Evolutionary conservation across 2,888 invertebrate species (phyloP).

Genomic region (Allygus modestus): DNA sequence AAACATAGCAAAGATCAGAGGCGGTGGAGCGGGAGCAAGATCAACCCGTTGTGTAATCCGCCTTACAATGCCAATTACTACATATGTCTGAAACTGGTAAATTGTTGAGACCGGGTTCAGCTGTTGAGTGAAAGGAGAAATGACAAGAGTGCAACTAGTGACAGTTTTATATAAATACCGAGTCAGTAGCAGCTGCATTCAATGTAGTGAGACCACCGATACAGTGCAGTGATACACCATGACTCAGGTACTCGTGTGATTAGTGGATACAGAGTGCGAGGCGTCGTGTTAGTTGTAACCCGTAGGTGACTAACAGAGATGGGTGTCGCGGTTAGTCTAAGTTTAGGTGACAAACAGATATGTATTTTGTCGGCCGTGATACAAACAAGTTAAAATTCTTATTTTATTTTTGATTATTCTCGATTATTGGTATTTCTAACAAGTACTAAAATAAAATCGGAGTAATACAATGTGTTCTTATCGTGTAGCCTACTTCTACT

Average conservation of each 20-base stretch:
- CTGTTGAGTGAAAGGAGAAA: conserved; percentile 43
- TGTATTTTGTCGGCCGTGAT: no score
- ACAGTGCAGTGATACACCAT: conserved; percentile 46
- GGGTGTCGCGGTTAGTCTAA: no score
- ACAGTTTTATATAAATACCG: conserved; percentile 46
- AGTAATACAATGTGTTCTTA: no score
- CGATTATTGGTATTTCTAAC: no score
- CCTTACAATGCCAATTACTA: conserved; percentile 35
- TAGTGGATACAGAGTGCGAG: background rate
- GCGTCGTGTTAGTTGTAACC: background rate
- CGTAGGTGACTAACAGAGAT: no score
- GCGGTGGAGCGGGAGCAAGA: background rate
- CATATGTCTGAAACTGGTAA: background rate
- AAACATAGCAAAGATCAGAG: background rate
- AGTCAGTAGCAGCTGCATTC: conserved; percentile 14
- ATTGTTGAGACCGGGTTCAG: conserved; percentile 9
- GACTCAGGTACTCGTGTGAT: conserved; percentile 29
- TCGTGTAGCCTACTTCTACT: no score
- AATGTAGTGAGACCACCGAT: background rate
- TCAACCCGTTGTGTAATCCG: background rate
- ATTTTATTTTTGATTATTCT: no score
- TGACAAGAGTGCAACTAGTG: conserved; percentile 19
- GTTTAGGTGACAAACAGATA: no score
- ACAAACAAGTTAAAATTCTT: no score
- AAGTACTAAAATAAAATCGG: no score